Conservation (phyloP, 1,140 invertebrate species). For the Lasioglossum baleicum region DNA sequence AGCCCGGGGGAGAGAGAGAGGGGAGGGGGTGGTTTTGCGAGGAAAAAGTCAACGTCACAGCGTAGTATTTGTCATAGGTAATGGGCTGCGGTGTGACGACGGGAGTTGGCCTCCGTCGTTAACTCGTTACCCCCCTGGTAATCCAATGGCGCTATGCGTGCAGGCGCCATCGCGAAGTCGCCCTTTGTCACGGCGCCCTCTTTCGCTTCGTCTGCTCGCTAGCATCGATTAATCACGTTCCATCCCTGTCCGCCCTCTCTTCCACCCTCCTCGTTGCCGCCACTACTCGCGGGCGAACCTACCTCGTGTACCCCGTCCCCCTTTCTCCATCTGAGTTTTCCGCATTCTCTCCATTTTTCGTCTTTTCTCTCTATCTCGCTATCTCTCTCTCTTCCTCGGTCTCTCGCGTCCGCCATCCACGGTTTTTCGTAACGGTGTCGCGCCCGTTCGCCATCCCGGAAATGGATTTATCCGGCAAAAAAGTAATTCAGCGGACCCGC, state of each 20-base stretch:
- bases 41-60: constrained; percentile 50
- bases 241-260: neutral
- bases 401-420: constrained; percentile 5
- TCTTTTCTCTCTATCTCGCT: constrained; percentile 18
- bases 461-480: constrained; percentile 47
- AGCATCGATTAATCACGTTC: constrained; percentile 63
- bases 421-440: constrained; percentile 7
- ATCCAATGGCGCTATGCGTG: constrained; percentile 54
- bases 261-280: neutral
- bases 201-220: constrained; percentile 58
- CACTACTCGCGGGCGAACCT: neutral
- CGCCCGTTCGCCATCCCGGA: constrained; percentile 27
- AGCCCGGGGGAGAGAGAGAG: neutral
- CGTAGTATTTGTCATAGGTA: constrained; percentile 58
- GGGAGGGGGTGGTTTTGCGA: neutral
- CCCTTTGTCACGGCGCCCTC: constrained; percentile 60
- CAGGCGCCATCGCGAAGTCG: constrained; percentile 56
- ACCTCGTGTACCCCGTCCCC: neutral
- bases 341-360: constrained; percentile 43
- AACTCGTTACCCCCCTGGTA: constrained; percentile 60
- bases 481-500: constrained; percentile 39
- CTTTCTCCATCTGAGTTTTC: constrained; percentile 5
- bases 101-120: constrained; percentile 58
- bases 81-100: constrained; percentile 59
- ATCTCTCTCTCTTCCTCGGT: constrained; percentile 36